Evolutionary conservation across 2,113 vertebrate genomes (phyloP).

Genomic region (Gnathonemus echidnorhynchus): DNA sequence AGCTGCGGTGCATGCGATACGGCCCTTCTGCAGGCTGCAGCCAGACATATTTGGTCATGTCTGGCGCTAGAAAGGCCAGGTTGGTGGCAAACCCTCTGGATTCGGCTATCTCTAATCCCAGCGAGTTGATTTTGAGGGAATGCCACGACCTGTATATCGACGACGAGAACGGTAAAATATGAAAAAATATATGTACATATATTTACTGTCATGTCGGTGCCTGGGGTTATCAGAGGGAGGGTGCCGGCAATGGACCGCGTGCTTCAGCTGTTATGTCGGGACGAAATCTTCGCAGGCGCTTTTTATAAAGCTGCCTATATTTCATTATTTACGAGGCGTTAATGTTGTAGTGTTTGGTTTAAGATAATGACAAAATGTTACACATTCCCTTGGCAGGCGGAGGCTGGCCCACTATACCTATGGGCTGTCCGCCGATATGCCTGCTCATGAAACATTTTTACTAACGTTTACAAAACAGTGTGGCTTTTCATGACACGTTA

Average conservation of each 20-base stretch:
- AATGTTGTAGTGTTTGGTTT: background rate
- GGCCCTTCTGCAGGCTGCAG: background rate
- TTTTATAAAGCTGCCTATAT: background rate
- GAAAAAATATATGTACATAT: background rate
- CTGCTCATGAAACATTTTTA: background rate
- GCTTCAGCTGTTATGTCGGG: background rate
- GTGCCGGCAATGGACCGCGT: background rate
- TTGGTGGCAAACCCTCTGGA: constrained; percentile 63
- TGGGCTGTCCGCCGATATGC: background rate
- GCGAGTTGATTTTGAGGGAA: constrained; percentile 63
- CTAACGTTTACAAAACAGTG: background rate
- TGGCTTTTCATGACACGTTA: background rate
- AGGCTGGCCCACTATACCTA: background rate
- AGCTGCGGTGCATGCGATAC: background rate
- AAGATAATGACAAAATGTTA: background rate
- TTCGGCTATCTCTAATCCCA: constrained; percentile 58
- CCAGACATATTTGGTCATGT: constrained; percentile 42
- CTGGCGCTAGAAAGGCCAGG: constrained; percentile 55
- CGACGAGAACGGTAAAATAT: constrained; percentile 59
- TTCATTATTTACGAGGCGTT: background rate
- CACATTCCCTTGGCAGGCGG: background rate
- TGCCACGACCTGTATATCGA: constrained; percentile 65
- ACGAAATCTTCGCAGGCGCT: background rate
- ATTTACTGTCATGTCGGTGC: background rate
- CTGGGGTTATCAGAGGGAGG: background rate